Conservation (phyloP, 2,113 vertebrate genomes). For the Donacobius atricapilla region DNA sequence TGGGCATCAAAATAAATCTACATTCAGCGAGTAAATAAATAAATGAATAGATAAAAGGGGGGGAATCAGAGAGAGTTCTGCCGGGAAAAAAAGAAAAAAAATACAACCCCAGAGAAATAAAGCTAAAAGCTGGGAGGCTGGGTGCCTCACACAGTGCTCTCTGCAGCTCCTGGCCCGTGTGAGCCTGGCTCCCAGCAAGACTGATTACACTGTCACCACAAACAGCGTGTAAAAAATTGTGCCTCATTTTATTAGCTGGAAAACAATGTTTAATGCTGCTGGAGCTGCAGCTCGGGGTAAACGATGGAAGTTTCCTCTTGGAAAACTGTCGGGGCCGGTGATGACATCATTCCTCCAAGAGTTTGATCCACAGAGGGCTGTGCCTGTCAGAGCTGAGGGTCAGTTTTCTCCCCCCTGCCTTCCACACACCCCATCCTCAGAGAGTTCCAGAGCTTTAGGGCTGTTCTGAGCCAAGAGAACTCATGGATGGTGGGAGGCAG, state of each 20-base stretch:
- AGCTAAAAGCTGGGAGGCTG: not conserved
- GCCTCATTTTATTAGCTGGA: constrained; percentile 35
- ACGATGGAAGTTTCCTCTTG: constrained; percentile 29
- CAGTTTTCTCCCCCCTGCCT: not conserved
- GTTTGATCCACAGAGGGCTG: not conserved
- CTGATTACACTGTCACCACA: constrained; percentile 40
- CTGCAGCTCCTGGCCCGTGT: not conserved
- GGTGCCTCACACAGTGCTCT: not conserved
- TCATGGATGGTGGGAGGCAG: not conserved
- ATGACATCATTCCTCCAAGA: constrained; percentile 22
- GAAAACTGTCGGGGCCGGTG: constrained; percentile 5
- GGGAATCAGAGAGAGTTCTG: not conserved
- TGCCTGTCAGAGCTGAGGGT: not conserved
- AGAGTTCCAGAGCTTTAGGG: not conserved
- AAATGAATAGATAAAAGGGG: not conserved
- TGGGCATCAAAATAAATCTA: constrained; percentile 24
- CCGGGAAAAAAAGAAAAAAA: not conserved
- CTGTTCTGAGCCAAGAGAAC: not conserved
- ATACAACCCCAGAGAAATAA: not conserved
- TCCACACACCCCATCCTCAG: not conserved
- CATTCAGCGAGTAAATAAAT: constrained; percentile 48
- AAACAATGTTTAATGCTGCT: constrained; percentile 46
- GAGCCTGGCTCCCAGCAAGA: constrained; percentile 1
- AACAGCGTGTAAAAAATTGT: constrained; percentile 47
- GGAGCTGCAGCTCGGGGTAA: constrained; percentile 18